Base-by-base conservation (phyloP, 2,888 invertebrate species). In the Phaonia tiefii region DNA sequence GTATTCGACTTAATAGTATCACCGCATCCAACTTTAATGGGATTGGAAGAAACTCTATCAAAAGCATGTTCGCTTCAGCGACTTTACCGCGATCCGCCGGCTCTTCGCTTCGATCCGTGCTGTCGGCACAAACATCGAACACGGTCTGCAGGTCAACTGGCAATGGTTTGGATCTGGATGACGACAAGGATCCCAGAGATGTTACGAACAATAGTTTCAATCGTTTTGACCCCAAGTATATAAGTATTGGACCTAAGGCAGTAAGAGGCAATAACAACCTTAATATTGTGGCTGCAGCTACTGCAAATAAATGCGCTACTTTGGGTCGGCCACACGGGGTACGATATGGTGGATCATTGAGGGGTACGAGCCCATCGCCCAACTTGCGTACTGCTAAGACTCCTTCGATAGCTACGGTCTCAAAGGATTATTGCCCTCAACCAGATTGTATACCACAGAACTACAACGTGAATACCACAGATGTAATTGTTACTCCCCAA, bases 201-300 rank as follows among this genome's bases (percentile, higher is more conserved):
- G 91, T 91, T 39, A 88, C 89, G 82, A 88, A 89, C 83, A 91
- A 88, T 79, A 90, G 90, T 81, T 91, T 91, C 85, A 91, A 91
- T 86, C 89, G 91, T 66, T 91, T 91, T 78, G 91, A 91, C 87
- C 91, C 91, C 72, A 91, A 91, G 83, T 91, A 91, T 79, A 90
- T 91, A 1, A 91, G 91, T 83, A 91, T 91, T 72, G 91, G 91
- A 0, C 91, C 91, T 49, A 91, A 91, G 84, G 89, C 90, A 42
- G 88, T 90, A 44, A 87, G 91, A 7, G 89, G 90, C 81, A 89
- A 85, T 78, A 90, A 89, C 80, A 89, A 89, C 85, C 80, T 90
- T 10, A 90, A 88, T 76, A 87, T 90, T 76, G 85, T 89, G 60
- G 87, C 88, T 44, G 87, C 89, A 10, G 86, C 88, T 31, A 86